These are phyloP conservation scores for Hydrocynus forskahlii DNA, from an alignment of 2,797 vertebrate species.

Conservation along the genomic window DNA sequence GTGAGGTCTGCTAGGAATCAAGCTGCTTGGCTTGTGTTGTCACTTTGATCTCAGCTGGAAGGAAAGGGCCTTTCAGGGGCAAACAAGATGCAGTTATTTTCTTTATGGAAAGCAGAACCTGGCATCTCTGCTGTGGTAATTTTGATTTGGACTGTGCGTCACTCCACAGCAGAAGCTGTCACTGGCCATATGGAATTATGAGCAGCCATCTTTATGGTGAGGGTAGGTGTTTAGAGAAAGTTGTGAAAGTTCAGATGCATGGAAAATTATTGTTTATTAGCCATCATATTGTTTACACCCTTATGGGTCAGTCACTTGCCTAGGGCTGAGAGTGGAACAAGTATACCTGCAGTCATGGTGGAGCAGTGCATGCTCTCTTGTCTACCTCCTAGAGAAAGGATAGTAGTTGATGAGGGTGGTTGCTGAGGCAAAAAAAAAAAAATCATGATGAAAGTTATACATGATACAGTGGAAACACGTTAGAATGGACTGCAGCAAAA, in stretches of 20 bases:
- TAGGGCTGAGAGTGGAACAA: background rate
- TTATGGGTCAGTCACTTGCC: background rate
- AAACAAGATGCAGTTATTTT: slow-evolving; percentile 64
- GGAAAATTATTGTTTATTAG: slow-evolving; percentile 12
- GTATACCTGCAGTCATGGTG: background rate
- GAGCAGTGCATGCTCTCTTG: background rate
- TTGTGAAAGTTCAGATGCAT: slow-evolving; percentile 5
- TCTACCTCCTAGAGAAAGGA: background rate
- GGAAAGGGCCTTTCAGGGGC: slow-evolving; percentile 51
- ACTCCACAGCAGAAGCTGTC: slow-evolving; percentile 15
- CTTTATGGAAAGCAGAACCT: slow-evolving; percentile 55
- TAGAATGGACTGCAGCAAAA: background rate
- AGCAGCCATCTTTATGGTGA: slow-evolving; percentile 13
- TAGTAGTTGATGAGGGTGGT: background rate
- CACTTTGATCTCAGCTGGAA: slow-evolving; percentile 63
- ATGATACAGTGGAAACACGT: background rate
- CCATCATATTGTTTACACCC: slow-evolving; percentile 1
- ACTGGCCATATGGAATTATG: slow-evolving; percentile 12
- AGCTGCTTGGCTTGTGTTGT: slow-evolving; percentile 54
- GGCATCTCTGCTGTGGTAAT: slow-evolving; percentile 36
- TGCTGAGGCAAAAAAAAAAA: background rate
- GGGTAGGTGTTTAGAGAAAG: slow-evolving; percentile 2
- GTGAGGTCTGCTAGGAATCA: slow-evolving; percentile 67
- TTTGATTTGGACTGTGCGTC: slow-evolving; percentile 26
- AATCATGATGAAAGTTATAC: background rate